phyloP scores from a whole-genome alignment of 2,888 invertebrate genomes.

The Luffia ferchaultella region DNA sequence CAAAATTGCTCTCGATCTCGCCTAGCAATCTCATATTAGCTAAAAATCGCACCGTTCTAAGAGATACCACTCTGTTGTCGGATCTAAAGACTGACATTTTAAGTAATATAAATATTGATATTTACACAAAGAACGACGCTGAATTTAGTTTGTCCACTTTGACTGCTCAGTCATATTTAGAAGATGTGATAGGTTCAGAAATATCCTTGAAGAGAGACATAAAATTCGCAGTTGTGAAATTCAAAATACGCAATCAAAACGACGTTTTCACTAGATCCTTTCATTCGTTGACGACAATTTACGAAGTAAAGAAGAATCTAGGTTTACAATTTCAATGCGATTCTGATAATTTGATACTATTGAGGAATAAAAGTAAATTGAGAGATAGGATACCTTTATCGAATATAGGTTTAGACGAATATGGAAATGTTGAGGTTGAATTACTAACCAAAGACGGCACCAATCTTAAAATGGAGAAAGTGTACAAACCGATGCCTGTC shows the following conservation, averaged over 20 bases:
- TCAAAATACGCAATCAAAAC: slow-evolving; percentile 44
- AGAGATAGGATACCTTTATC: slow-evolving; percentile 47
- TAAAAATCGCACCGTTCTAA: slow-evolving; percentile 48
- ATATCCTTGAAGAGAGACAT: slow-evolving; percentile 43
- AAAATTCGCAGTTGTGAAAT: slow-evolving; percentile 56
- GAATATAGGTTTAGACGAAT: slow-evolving; percentile 55
- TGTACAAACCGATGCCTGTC: slow-evolving; percentile 47
- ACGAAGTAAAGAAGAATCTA: slow-evolving; percentile 68
- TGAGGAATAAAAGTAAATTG: slow-evolving; percentile 45
- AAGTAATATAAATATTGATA: slow-evolving; percentile 47
- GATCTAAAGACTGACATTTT: slow-evolving; percentile 43
- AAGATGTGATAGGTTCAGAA: slow-evolving; percentile 43
- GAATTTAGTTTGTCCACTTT: slow-evolving; percentile 43
- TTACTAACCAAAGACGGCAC: slow-evolving; percentile 44
- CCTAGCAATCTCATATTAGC: slow-evolving; percentile 44
- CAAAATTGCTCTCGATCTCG: slow-evolving; percentile 43
- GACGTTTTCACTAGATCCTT: slow-evolving; percentile 59
- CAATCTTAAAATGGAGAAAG: slow-evolving; percentile 41
- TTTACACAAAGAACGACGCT: slow-evolving; percentile 49
- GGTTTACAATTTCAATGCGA: slow-evolving; percentile 65
- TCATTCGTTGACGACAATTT: slow-evolving; percentile 57
- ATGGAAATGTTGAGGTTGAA: slow-evolving; percentile 54
- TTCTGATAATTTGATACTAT: slow-evolving; percentile 51
- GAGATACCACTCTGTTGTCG: slow-evolving; percentile 39
- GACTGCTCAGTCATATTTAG: slow-evolving; percentile 48